Conservation (phyloP, 2,113 vertebrate genomes). For the Rhea pennata region DNA sequence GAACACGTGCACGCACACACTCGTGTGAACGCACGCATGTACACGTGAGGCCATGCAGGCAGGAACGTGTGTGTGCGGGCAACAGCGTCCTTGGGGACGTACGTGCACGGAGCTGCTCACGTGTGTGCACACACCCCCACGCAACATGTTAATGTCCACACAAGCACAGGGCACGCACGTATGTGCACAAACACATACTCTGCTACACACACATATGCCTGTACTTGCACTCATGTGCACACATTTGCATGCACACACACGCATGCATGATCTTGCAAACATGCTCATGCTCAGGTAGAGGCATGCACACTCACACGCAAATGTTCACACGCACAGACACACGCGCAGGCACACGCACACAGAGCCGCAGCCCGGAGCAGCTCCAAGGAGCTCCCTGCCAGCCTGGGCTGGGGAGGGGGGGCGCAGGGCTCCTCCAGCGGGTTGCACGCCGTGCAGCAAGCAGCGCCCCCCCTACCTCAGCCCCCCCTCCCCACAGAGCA, state of each 20-base stretch:
- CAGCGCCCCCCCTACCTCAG: neutral
- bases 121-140: no score
- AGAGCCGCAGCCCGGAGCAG: neutral
- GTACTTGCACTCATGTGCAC: neutral
- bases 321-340: neutral
- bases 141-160: no score
- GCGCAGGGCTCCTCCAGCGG: neutral
- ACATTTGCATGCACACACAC: fast-evolving
- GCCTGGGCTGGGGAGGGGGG: neutral
- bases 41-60: no score
- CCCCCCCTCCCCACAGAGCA: neutral
- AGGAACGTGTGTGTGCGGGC: no score
- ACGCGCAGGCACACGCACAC: fast-evolving
- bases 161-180: neutral
- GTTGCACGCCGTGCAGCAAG: no score
- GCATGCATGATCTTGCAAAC: fast-evolving
- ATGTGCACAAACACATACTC: fast-evolving
- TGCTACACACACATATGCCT: no score
- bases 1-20: fast-evolving
- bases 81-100: no score
- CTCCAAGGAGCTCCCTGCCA: neutral
- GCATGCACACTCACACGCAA: neutral
- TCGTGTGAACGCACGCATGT: neutral
- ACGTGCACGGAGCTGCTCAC: no score
- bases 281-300: fast-evolving